These are phyloP conservation scores for Nebria ingens DNA, from an alignment of 1,140 invertebrate species.

Conservation along the genomic window DNA sequence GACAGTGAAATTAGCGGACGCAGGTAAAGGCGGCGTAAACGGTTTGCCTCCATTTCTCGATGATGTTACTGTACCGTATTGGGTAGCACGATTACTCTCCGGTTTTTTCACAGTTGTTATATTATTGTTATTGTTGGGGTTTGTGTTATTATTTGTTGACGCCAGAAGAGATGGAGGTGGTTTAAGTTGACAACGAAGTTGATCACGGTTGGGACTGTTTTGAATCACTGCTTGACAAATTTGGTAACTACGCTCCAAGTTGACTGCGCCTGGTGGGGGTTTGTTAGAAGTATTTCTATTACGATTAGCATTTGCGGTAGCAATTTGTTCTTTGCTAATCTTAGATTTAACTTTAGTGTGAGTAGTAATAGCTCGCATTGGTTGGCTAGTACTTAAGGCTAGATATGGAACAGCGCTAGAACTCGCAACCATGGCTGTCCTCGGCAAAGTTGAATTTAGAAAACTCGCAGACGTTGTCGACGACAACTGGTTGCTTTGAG, in stretches of 20 bases:
- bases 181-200: constrained; percentile 73
- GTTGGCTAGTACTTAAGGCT: constrained; percentile 37
- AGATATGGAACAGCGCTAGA: constrained; percentile 41
- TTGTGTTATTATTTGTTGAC: constrained; percentile 28
- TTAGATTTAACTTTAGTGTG: constrained; percentile 28
- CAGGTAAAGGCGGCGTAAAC: constrained; percentile 33
- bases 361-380: constrained; percentile 30
- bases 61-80: constrained; percentile 27
- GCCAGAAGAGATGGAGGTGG: constrained; percentile 66
- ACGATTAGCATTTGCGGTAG: constrained; percentile 20
- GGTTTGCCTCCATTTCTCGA: constrained; percentile 29
- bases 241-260: constrained; percentile 87
- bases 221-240: constrained; percentile 93
- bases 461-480: constrained; percentile 7
- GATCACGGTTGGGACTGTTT: constrained; percentile 80
- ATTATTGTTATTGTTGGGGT: constrained; percentile 25
- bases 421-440: constrained; percentile 32
- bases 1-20: constrained; percentile 24
- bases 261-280: constrained; percentile 77
- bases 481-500: constrained; percentile 27
- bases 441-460: constrained; percentile 20
- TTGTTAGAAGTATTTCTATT: constrained; percentile 49
- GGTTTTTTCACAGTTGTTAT: constrained; percentile 11
- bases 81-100: neutral
- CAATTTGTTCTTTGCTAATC: constrained; percentile 21